Base-by-base conservation (phyloP, 1,140 invertebrate genomes). In the Branchinecta lynchi region DNA sequence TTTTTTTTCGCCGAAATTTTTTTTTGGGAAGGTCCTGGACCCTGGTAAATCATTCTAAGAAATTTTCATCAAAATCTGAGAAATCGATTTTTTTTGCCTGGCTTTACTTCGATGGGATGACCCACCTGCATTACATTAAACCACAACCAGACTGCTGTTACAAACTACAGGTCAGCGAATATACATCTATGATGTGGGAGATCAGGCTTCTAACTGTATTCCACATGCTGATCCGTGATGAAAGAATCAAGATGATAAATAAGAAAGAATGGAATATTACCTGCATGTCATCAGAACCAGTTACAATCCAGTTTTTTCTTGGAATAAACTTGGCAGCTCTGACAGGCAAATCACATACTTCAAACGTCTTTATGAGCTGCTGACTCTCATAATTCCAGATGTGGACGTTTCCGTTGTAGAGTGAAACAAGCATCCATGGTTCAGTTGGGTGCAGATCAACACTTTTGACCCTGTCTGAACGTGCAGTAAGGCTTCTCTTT, bases 351-450 rank as follows among this genome's bases (percentile, higher is more conserved):
- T 98, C 95, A 79, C 96, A 98, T 78, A 81, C 85, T 81, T 92
- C 94, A 81, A 98, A 96, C 44, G 91, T 90, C 79, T 98, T 98
- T 45, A 96, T 89, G 21, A 93, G 79, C 75, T 86, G 86, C 79
- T 97, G 93, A 67, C 87, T 90, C 78, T 99, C 96, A 83, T 94
- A 88, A 79, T 99, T 98, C 95, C 96, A 99, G 76, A 99, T 92
- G 81, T 99, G 96, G 71, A 98, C 94, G 80, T 98, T 93, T 72
- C 97, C 97, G 82, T 94, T 97, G 82, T 99, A 99, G 6, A 99
- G 82, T 43, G 94, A 94, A 72, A 92, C 95, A 44, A 99, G 82
- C 86, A 99, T 93, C 96, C 96, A 99, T 75, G 93, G 94, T 77
- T 99, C 96, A 17, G 87, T 86, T 9, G 96, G 95, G 81, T 99